Evolutionary conservation across 1,140 invertebrate species (phyloP), one percentile per base, ranked within the genome.

Genomic region (Caenorhabditis elegans): DNA sequence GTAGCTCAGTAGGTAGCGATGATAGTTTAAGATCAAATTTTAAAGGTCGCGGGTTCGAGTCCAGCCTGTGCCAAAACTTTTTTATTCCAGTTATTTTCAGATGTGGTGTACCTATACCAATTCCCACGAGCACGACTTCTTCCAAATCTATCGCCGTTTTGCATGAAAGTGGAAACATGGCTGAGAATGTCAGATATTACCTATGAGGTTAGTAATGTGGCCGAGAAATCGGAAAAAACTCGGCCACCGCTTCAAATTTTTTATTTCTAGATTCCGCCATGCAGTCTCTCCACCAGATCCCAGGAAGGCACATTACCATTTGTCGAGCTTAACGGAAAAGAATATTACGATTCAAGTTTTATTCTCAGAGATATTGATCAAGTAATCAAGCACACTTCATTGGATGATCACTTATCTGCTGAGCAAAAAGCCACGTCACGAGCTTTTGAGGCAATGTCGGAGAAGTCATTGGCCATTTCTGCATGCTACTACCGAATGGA

Each of bases 91-190:
- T 39, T 2, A 11, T 39, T 70, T 70, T 2, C 60, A 70, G 60
- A 70, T 70, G 60, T 70, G 2, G 83, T 96, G 80, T 97, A 97
- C 92, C 91, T 97, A 85, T 97, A 95, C 91, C 95, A 96, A 90
- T 96, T 96, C 90, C 93, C 94, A 31, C 93, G 95, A 89, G 88
- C 87, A 19, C 94, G 95, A 76, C 91, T 95, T 85, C 91, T 96
- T 87, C 95, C 95, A 36, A 96, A 95, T 43, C 91, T 95, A 78
- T 96, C 95, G 80, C 94, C 95, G n/a, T 96, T 94, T 90, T 96
- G 95, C 92, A 93, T 96, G 87, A 96, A 96, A 93, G 94, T 96
- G 81, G 95, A 97, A 92, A 95, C 95, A 87, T 96, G 94, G 94
- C 92, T 97, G 80, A 92, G 95, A 89, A 92, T 96, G 86, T 94